These are phyloP conservation scores for Arizona elegans DNA, from an alignment of 2,113 vertebrate species.

Conservation along the genomic window DNA sequence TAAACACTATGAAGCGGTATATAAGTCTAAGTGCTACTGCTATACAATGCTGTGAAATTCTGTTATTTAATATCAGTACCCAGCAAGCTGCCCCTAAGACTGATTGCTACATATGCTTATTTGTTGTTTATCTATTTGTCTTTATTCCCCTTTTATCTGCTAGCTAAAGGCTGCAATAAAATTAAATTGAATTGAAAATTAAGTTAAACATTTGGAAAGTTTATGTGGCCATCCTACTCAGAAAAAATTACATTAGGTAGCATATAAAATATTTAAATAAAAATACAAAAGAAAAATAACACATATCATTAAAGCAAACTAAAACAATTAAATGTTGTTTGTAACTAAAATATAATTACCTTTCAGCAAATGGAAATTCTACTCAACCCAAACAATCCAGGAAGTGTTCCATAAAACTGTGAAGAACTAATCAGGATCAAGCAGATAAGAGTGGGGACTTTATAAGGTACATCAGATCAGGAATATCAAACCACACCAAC, in stretches of 20 bases:
- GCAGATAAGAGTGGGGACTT: not conserved
- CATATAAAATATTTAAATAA: not conserved
- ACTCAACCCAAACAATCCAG: not conserved
- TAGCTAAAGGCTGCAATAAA: not conserved
- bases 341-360: not conserved
- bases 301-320: not conserved
- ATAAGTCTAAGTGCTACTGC: no score
- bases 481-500: not conserved
- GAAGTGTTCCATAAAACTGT: not conserved
- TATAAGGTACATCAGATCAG: not conserved
- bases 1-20: no score
- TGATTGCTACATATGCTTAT: not conserved
- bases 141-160: not conserved
- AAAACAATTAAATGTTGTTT: not conserved
- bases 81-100: not conserved
- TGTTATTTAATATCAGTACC: not conserved
- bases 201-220: not conserved
- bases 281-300: not conserved
- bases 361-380: not conserved
- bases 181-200: not conserved
- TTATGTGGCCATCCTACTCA: not conserved
- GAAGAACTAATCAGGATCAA: not conserved
- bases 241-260: not conserved
- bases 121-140: not conserved
- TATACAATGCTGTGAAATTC: not conserved